phyloP scores from a whole-genome alignment of 2,888 invertebrate species.

The Rhagonycha lutea region DNA sequence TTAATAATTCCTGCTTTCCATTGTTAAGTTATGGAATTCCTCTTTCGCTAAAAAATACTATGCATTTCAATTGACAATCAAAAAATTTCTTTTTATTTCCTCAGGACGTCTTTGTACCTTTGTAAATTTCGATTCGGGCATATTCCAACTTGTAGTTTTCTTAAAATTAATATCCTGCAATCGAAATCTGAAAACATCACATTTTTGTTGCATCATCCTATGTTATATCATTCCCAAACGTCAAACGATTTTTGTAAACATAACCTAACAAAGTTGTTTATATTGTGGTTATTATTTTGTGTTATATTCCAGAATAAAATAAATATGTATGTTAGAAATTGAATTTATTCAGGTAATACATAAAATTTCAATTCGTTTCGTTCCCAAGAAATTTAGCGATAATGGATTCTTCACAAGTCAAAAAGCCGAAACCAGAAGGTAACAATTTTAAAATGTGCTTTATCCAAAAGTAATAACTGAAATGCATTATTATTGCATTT shows the following conservation, averaged over 20 bases:
- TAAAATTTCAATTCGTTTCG: neutral
- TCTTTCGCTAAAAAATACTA: no score
- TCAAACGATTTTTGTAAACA: neutral
- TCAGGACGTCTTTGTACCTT: no score
- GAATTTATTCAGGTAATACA: neutral
- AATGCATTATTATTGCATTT: neutral
- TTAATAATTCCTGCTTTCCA: no score
- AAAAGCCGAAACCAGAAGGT: conserved; percentile 51
- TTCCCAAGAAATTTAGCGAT: neutral
- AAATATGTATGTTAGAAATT: neutral
- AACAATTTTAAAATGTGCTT: conserved; percentile 3
- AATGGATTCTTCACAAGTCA: conserved; percentile 47
- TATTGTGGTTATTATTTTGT: neutral
- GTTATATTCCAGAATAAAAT: neutral
- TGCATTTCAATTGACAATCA: no score
- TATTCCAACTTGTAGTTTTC: no score
- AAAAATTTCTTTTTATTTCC: no score
- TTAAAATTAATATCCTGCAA: no score
- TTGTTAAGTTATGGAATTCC: no score
- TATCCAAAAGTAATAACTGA: neutral
- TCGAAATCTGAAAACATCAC: no score
- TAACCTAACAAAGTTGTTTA: neutral
- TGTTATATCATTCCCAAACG: neutral
- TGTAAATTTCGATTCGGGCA: no score
- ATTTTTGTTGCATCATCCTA: neutral